These are phyloP conservation scores for Tubulanus polymorphus DNA, from an alignment of 2,888 invertebrate species.

Conservation along the genomic window DNA sequence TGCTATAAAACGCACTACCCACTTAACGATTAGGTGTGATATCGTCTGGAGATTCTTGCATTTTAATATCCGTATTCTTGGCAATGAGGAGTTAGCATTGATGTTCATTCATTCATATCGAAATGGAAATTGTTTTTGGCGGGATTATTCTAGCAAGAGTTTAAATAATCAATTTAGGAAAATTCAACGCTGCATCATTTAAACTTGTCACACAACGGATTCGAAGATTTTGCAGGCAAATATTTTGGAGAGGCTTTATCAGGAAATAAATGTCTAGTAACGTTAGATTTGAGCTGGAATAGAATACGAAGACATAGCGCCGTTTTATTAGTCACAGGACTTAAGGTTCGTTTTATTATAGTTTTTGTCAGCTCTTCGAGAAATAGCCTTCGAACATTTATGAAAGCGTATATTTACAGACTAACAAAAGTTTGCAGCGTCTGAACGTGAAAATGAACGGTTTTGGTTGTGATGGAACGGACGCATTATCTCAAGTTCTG, in stretches of 20 bases:
- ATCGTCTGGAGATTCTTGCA: too few species aligned
- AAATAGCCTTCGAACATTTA: background rate
- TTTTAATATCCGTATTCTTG: too few species aligned
- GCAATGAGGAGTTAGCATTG: too few species aligned
- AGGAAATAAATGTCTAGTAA: slow-evolving; percentile 32
- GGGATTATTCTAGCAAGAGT: too few species aligned
- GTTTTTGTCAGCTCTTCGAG: background rate
- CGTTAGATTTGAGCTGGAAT: slow-evolving; percentile 44
- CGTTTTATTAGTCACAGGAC: slow-evolving; percentile 29
- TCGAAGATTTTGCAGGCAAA: slow-evolving; percentile 33
- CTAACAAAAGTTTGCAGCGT: slow-evolving; percentile 36
- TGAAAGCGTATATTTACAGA: slow-evolving; percentile 24
- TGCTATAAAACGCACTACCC: too few species aligned
- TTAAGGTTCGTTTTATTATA: slow-evolving; percentile 26
- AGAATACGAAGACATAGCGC: slow-evolving; percentile 34
- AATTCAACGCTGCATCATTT: slow-evolving; percentile 35
- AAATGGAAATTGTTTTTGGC: too few species aligned
- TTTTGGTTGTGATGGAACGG: slow-evolving; percentile 34
- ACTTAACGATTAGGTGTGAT: too few species aligned
- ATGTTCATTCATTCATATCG: too few species aligned
- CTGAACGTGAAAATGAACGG: slow-evolving; percentile 42
- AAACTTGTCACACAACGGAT: slow-evolving; percentile 35
- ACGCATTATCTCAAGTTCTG: slow-evolving; percentile 34
- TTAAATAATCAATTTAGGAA: too few species aligned
- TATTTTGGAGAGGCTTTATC: slow-evolving; percentile 34